phyloP scores from a whole-genome alignment of 2,797 vertebrate genomes.

The Heliangelus exortis region DNA sequence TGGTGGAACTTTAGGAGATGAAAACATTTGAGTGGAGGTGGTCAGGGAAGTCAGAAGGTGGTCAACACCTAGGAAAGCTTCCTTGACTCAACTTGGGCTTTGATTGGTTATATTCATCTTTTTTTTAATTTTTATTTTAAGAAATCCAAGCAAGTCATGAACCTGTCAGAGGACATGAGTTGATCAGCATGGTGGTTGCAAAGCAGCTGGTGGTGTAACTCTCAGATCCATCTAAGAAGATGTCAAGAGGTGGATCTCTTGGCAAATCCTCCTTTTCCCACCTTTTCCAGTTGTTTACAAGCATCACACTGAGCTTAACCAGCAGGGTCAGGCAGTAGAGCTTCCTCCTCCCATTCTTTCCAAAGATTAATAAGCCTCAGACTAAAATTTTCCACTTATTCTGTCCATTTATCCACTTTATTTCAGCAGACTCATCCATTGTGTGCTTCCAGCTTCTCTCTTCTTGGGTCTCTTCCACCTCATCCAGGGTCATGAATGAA shows the following conservation, averaged over 20 bases:
- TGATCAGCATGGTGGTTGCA: too few species aligned
- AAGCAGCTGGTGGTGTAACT: not conserved
- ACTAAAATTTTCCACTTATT: not conserved
- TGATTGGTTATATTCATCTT: not conserved
- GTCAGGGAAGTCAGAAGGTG: not conserved
- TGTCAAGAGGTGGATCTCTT: not conserved
- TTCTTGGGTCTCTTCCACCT: not conserved
- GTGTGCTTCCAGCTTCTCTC: not conserved
- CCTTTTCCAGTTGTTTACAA: not conserved
- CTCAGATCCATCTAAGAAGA: fast-evolving
- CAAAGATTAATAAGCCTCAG: not conserved
- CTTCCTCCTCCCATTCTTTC: not conserved
- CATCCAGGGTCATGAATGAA: not conserved
- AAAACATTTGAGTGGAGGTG: fast-evolving
- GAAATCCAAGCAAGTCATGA: not conserved
- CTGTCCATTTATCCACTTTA: not conserved
- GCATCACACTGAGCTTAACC: fast-evolving
- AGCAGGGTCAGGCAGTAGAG: not conserved
- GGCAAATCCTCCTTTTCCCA: not conserved
- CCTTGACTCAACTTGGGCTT: not conserved
- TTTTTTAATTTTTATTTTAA: not conserved
- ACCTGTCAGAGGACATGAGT: not conserved
- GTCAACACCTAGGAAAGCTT: not conserved
- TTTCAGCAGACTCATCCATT: not conserved
- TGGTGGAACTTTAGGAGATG: not conserved